phyloP scores from a whole-genome alignment of 2,113 vertebrate genomes.

The Cochlearius cochlearius region DNA sequence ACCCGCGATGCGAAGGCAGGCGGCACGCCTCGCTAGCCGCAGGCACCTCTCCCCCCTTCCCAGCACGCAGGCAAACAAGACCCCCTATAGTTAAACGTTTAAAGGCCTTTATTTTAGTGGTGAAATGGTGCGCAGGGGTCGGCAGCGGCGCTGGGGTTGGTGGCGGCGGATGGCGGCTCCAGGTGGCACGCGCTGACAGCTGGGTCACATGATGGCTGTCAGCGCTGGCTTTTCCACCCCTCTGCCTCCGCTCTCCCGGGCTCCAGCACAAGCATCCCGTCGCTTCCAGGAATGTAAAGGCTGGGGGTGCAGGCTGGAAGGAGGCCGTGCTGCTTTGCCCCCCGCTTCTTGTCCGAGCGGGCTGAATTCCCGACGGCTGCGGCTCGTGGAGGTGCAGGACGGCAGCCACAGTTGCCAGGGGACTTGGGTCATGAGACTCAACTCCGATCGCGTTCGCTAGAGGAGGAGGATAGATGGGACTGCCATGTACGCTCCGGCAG shows the following conservation, averaged over 20 bases:
- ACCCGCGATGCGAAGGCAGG: fast-evolving
- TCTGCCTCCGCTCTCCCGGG: background rate
- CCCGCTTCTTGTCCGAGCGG: background rate
- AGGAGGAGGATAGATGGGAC: slow-evolving; percentile 42
- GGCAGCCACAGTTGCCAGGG: background rate
- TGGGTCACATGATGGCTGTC: slow-evolving; percentile 57
- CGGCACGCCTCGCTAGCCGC: fast-evolving
- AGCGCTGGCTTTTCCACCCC: slow-evolving; percentile 27
- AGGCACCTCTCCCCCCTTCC: background rate
- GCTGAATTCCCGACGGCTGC: background rate
- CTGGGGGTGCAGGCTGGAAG: slow-evolving; percentile 12
- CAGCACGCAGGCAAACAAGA: background rate
- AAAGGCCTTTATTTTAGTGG: background rate
- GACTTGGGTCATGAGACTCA: slow-evolving; percentile 14
- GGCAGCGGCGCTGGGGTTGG: background rate
- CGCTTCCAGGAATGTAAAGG: slow-evolving; percentile 43
- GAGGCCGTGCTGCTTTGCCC: background rate
- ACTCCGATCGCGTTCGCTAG: slow-evolving; percentile 5
- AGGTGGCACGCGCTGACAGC: slow-evolving; percentile 56
- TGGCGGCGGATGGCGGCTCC: slow-evolving; percentile 23
- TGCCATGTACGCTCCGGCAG: background rate
- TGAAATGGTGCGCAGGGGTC: background rate
- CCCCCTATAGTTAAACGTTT: background rate
- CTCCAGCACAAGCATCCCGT: slow-evolving; percentile 9
- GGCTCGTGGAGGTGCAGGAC: background rate